Percentiles rank a stretch among this genome's conserved stretches.
Evolutionary conservation across 2,797 vertebrate genomes (phyloP).

Genomic region (Staurois parvus): DNA sequence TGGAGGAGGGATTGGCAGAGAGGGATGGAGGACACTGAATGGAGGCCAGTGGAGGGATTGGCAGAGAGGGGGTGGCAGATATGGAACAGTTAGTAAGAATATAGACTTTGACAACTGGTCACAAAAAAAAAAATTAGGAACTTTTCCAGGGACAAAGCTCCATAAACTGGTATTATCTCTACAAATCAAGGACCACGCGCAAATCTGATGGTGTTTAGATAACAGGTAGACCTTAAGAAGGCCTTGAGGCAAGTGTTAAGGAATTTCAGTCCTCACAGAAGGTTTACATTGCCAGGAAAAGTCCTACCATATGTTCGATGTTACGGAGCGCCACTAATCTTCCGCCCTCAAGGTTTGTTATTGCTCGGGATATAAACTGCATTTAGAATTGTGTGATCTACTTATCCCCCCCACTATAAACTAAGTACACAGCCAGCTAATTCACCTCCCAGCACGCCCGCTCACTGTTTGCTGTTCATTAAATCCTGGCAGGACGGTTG

Average conservation of each 20-base stretch:
- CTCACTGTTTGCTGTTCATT: not conserved
- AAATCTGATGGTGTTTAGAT: not conserved
- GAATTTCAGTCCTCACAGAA: not conserved
- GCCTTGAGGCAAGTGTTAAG: not conserved
- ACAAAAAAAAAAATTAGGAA: no score
- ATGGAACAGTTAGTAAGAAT: no score
- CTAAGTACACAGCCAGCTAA: not conserved
- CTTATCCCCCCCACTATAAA: constrained; percentile 6
- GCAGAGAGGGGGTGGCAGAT: no score
- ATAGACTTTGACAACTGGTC: no score
- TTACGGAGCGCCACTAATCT: not conserved
- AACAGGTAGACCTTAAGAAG: not conserved
- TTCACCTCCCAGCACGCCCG: not conserved
- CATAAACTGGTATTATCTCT: no score
- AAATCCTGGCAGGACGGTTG: not conserved
- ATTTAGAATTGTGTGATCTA: constrained; percentile 7
- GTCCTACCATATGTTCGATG: not conserved
- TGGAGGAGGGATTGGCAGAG: no score
- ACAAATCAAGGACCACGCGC: no score
- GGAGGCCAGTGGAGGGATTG: no score
- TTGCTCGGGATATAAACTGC: constrained; percentile 16
- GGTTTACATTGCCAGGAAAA: not conserved
- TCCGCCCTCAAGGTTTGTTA: not conserved
- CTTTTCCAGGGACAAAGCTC: no score
- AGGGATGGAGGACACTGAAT: no score